Evolutionary conservation across 1,140 invertebrate genomes (phyloP), one percentile per base, ranked within the genome.

Genomic region (Trichonephila inaurata): DNA sequence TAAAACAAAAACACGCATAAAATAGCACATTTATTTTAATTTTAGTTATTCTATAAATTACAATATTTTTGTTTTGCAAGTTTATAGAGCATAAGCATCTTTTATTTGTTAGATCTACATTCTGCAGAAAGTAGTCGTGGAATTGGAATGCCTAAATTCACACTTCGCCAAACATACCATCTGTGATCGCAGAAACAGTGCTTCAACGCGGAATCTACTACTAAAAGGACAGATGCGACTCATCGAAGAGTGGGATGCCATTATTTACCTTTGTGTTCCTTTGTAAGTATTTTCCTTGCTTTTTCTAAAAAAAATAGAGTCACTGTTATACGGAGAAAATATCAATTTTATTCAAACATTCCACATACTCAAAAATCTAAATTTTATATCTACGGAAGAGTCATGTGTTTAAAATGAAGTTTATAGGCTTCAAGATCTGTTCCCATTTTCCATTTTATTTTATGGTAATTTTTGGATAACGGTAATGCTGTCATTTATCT

Each of bases 171-270:
- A 62, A 12, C 77, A 82, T 51, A 44, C 95, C 94, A 81, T 85
- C 93, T 61, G 72, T 95, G 92, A 64, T 82, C 91, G 64, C 95
- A 94, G 66, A 94, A 95, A 92, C 51, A 95, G 95, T 72, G 82
- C 72, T 18, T 88, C 85, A 28, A 94, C 93, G 28, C 90, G 91
- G 40, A 94, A 95, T 51, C 96, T 98, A 1, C 95, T 98, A 94
- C 96, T 98, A 0, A 98, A 98, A 97, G 98, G 98, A 95, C 98
- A 99, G 97, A 99, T 99, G 99, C 97, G 99, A 95, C 99, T 98
- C 95, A 99, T 99, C 98, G 98, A 98, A 93, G 98, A 99, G 95
- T 99, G 99, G 99, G 97, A 98, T 94, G 98, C 98, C 97, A 98
- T 99, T 96, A 98, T 99, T 97, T 99, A 99, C 95, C 96, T 99